Conservation (phyloP, 2,113 vertebrate species). For the Uropsilus gracilis region DNA sequence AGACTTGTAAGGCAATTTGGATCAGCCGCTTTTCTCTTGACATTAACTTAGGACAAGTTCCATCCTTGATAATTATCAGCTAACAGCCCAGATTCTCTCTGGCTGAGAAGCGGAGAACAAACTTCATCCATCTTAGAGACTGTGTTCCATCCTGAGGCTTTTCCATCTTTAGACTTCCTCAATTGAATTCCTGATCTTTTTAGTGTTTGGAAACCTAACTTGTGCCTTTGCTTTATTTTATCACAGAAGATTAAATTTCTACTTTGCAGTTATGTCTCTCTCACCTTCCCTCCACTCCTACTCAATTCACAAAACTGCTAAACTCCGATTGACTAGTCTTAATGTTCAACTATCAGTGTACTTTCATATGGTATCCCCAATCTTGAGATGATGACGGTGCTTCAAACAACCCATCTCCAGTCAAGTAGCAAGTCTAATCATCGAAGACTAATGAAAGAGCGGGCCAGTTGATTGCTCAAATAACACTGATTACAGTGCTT, state of each 20-base stretch:
- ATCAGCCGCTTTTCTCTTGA: background rate
- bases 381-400: background rate
- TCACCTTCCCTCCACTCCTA: background rate
- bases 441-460: background rate
- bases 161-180: background rate
- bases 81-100: background rate
- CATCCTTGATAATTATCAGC: background rate
- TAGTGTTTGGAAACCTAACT: background rate
- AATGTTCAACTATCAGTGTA: background rate
- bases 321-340: background rate
- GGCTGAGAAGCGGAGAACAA: background rate
- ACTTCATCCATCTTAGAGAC: background rate
- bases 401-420: background rate
- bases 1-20: background rate
- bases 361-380: background rate
- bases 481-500: background rate
- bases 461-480: background rate
- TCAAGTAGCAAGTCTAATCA: background rate
- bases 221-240: background rate
- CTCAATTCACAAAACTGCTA: background rate
- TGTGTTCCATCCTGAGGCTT: background rate
- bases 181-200: background rate
- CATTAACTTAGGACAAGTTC: background rate
- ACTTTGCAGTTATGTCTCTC: rapidly evolving
- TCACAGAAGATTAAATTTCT: background rate